Evolutionary conservation across 2,113 vertebrate species (phyloP), one percentile per base, ranked within the genome.

Genomic region (Hyaena hyaena): DNA sequence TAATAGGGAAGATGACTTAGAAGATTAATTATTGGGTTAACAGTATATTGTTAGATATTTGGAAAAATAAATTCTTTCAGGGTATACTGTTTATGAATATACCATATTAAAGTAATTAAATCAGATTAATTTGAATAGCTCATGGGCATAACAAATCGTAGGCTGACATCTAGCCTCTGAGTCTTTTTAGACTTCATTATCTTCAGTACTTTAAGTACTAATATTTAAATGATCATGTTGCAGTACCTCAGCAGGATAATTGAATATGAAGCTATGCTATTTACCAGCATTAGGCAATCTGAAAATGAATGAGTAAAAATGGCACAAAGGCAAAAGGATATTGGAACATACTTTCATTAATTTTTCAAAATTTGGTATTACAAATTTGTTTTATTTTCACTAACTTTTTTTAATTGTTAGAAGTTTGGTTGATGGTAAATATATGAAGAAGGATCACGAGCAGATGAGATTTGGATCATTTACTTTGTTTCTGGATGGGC

Each of bases 351-450:
- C n/a, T 48, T 96, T 82, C 24, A 77, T 33, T 74, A 82, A 45
- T 82, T 79, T 80, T 84, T 93, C 58, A 17, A 77, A 48, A 48
- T 77, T 48, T 48, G 43, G 74, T 17, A 48, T 77, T 77, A 77
- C 26, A 77, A 31, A 77, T 77, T 77, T 26, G 74, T 48, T 77
- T 76, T 88, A 35, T n/a, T 45, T 91, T 86, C 19, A 77, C 33
- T 71, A 84, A 39, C 82, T 79, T 74, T 77, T 93, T 87, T 48
- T 76, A 10, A 73, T 31, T 35, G 3, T 35, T 91, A 35, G 3
- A 45, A 81, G 14, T 93, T 92, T 95, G 14, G 7, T 87, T 95
- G 45, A 74, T 79, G 83, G 39, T 93, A 89, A 96, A 74, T 74
- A 93, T 65, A 48, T 91, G 58, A 10, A 80, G 50, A 80, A 84